Percentiles rank a stretch among this genome's conserved stretches.
Evolutionary conservation across 92 coral and sea anemone species (phyloP).

Genomic region (Paramuricea clavata): DNA sequence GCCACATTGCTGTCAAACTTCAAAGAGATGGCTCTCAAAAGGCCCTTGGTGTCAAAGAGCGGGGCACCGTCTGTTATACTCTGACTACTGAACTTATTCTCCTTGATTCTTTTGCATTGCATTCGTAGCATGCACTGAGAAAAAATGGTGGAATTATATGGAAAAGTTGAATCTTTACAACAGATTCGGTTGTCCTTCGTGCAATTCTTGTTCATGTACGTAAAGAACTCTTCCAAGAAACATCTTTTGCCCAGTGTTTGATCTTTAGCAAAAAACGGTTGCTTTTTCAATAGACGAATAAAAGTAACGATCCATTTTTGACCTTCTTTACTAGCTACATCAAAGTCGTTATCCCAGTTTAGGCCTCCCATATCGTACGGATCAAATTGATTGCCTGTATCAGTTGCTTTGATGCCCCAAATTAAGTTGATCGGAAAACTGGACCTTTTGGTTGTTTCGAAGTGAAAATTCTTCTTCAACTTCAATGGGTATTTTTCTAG

Average conservation of each 20-base stretch:
- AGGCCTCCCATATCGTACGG: constrained; percentile 84
- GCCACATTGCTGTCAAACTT: constrained; percentile 80
- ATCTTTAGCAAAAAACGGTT: constrained; percentile 82
- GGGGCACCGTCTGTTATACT: constrained; percentile 81
- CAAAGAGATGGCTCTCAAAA: constrained; percentile 77
- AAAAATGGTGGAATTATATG: constrained; percentile 72
- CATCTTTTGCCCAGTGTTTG: constrained; percentile 68
- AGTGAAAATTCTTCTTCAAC: no score
- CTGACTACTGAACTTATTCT: constrained; percentile 68
- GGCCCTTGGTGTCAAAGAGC: constrained; percentile 75
- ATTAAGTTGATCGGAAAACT: constrained; percentile 83
- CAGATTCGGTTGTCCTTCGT: constrained; percentile 74
- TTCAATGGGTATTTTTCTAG: no score
- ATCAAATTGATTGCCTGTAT: constrained; percentile 82
- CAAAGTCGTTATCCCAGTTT: constrained; percentile 90
- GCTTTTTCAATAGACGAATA: constrained; percentile 74
- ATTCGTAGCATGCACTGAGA: constrained; percentile 75
- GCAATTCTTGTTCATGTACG: constrained; percentile 73
- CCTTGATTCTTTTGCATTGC: constrained; percentile 57
- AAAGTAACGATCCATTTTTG: constrained; percentile 86
- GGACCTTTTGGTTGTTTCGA: no score
- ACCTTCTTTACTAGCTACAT: constrained; percentile 70
- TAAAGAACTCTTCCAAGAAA: constrained; percentile 86
- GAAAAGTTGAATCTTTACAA: constrained; percentile 77
- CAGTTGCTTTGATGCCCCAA: constrained; percentile 86